Base-by-base conservation (phyloP, 2,113 vertebrate genomes). In the Cochlearius cochlearius region DNA sequence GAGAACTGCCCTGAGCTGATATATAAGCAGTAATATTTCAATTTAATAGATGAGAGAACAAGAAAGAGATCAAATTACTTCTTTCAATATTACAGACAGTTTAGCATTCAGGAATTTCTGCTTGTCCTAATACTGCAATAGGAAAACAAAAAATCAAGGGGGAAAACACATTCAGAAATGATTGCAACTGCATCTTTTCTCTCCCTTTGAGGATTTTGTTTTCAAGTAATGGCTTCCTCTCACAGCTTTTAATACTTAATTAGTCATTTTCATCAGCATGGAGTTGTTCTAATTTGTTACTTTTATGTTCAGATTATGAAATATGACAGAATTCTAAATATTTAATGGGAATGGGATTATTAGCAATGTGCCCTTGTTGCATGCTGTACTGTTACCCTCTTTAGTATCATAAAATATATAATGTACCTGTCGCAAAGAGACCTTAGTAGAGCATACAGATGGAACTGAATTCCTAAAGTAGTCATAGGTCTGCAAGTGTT, bases 401-500 rank as follows among this genome's bases (percentile, higher is more conserved):
- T 87, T 29, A 87, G 83, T 73, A 76, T 47, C 45, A 67, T 92
- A 94, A 96, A 97, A 94, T 47, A 60, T 30, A 69, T 17, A 43
- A 76, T 3, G 41, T 78, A 95, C 68, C 86, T 87, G 66, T 53
- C 88, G 77, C 67, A 91, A 64, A 79, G 66, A 84, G 71, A 89
- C 29, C 63, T 85, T 66, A 56, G 22, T 22, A 95, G 76, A 73
- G 68, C 50, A 90, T 26, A 64, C 88, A 91, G 95, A 87, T 85
- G 75, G 79, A 94, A 86, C 0, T 68, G 41, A 94, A 95, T 95
- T 97, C 81, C 90, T 96, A 45, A 92, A 93, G 62, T 77, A 87
- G 56, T 67, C 86, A 63, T 52, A 92, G 59, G 50, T 83, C 53
- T 92, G 56, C 73, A 81, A 84, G n/a, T 60, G 41, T 60, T 88